A percentile compares a stretch with the other conserved stretches of the same genome.
phyloP scores from a whole-genome alignment of 2,797 vertebrate species.

The Heteromormyrus szaboi region DNA sequence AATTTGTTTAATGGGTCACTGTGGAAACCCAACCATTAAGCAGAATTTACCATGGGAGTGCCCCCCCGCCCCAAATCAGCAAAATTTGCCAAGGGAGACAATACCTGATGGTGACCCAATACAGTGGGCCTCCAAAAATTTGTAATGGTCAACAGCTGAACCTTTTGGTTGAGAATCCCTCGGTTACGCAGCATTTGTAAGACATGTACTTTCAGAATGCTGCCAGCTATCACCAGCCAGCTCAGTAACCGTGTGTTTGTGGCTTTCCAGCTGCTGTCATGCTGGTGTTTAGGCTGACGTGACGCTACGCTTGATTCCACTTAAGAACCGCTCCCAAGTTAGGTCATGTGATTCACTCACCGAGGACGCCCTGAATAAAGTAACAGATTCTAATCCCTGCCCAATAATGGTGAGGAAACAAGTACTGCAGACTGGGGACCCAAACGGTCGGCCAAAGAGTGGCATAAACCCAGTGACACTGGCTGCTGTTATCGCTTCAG shows the following conservation, averaged over 20 bases:
- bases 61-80: neutral
- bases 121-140: neutral
- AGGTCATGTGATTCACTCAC: neutral
- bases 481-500: neutral
- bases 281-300: neutral
- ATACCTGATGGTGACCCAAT: neutral
- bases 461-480: neutral
- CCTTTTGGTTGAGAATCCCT: neutral
- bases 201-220: neutral
- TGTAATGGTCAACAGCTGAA: neutral
- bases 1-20: neutral
- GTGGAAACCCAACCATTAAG: neutral
- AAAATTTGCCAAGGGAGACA: neutral
- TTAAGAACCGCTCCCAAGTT: neutral
- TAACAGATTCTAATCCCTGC: neutral
- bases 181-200: neutral
- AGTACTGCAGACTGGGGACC: neutral
- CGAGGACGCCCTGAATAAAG: neutral
- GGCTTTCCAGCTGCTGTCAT: neutral
- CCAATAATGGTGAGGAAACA: neutral
- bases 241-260: neutral
- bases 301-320: neutral
- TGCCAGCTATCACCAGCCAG: neutral
- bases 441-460: neutral
- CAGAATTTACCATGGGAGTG: neutral